Evolutionary conservation across 2,113 vertebrate species (phyloP).

Genomic region (Sorex fumeus): DNA sequence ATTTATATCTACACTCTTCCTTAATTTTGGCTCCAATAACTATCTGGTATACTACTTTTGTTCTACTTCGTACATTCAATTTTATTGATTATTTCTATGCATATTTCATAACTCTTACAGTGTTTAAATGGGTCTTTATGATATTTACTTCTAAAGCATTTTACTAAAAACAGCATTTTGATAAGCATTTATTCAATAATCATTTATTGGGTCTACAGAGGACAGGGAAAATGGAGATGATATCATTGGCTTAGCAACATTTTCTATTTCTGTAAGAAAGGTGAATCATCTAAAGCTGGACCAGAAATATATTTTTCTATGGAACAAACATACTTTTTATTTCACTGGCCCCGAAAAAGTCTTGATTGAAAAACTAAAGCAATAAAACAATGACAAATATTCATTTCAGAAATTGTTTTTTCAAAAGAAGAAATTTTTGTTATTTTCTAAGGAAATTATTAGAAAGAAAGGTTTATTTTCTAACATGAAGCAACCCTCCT

Average conservation of each 20-base stretch:
- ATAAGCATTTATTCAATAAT: conserved; percentile 59
- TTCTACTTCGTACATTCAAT: conserved; percentile 1
- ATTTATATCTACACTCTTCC: neutral
- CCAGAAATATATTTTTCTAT: neutral
- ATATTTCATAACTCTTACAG: conserved; percentile 65
- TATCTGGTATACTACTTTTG: neutral
- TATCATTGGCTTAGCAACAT: neutral
- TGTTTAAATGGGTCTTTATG: conserved; percentile 51
- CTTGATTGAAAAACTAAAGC: neutral
- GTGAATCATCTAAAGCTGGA: neutral
- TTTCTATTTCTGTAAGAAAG: neutral
- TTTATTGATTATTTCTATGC: conserved; percentile 57
- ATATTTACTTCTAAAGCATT: conserved; percentile 46
- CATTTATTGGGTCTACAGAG: conserved; percentile 18
- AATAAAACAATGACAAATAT: neutral
- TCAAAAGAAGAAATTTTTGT: neutral
- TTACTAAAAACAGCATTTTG: conserved; percentile 52
- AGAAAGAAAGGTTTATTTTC: neutral
- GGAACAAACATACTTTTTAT: neutral
- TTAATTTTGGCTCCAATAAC: neutral
- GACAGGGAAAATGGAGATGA: neutral
- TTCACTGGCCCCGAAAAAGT: neutral
- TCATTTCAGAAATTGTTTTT: neutral
- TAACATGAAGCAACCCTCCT: neutral
- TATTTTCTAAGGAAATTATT: neutral